Percentiles rank a stretch among this genome's conserved stretches.
Conservation (phyloP, 2,113 vertebrate genomes). For the Neogobius melanostomus region DNA sequence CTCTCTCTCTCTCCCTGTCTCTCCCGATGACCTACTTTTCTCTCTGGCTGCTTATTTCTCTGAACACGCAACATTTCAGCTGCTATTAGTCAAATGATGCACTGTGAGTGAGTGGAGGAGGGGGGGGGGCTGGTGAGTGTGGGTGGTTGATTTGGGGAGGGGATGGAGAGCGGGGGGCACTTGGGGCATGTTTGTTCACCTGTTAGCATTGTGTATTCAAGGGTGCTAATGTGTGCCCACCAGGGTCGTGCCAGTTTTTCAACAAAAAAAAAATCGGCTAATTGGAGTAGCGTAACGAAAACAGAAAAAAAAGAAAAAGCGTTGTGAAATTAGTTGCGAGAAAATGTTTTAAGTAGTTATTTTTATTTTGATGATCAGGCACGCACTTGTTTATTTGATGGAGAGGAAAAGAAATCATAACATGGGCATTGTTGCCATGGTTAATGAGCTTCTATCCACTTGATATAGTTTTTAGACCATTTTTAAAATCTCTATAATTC, state of each 20-base stretch:
- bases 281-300: constrained; percentile 24
- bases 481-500: too few species aligned
- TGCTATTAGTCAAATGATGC: constrained; percentile 71
- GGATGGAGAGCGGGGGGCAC: neutral
- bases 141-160: neutral
- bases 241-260: constrained; percentile 21
- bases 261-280: constrained; percentile 32
- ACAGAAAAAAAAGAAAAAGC: constrained; percentile 22
- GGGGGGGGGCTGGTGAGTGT: constrained; percentile 8
- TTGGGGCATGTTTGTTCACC: constrained; percentile 51
- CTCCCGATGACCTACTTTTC: constrained; percentile 66
- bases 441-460: too few species aligned
- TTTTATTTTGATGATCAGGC: too few species aligned
- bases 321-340: neutral
- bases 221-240: constrained; percentile 43
- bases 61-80: constrained; percentile 71
- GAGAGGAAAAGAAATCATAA: too few species aligned
- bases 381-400: too few species aligned
- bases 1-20: constrained; percentile 11
- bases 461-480: too few species aligned
- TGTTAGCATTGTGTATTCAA: constrained; percentile 51
- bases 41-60: constrained; percentile 59
- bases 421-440: too few species aligned
- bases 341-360: neutral
- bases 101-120: constrained; percentile 32